Evolutionary conservation across 2,113 vertebrate species (phyloP).

Genomic region (Jaculus jaculus): DNA sequence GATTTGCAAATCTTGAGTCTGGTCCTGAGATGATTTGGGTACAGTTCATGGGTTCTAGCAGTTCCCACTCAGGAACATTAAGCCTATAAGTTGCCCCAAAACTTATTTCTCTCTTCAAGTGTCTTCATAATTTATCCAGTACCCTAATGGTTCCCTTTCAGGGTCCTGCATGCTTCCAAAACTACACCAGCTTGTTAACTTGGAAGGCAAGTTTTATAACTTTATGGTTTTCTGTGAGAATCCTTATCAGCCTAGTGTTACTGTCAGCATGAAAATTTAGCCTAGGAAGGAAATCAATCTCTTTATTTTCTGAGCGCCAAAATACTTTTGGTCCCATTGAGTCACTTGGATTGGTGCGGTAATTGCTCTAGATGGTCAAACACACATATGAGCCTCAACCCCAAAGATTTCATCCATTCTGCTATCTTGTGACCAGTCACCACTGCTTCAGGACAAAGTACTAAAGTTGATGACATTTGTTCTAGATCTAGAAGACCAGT

Average conservation of each 20-base stretch:
- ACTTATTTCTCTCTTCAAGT: not conserved
- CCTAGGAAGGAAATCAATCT: not conserved
- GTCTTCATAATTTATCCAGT: not conserved
- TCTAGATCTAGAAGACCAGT: not conserved
- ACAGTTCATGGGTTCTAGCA: not conserved
- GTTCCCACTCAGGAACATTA: not conserved
- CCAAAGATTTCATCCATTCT: not conserved
- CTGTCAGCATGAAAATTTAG: not conserved
- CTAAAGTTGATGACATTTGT: not conserved
- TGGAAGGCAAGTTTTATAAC: not conserved
- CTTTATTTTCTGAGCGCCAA: not conserved
- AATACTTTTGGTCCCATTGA: not conserved
- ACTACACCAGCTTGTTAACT: not conserved
- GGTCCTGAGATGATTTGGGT: not conserved
- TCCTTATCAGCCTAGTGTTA: not conserved
- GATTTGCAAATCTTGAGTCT: not conserved
- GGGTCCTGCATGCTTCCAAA: not conserved
- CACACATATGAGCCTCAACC: not conserved
- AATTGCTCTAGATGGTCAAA: not conserved
- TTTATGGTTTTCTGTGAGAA: not conserved
- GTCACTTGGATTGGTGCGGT: not conserved
- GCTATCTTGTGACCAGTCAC: not conserved
- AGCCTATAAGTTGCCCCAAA: not conserved
- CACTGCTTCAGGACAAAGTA: not conserved
- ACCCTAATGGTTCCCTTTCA: not conserved